Evolutionary conservation across 2,797 vertebrate genomes (phyloP).

Genomic region (Arrhamphus sclerolepis): DNA sequence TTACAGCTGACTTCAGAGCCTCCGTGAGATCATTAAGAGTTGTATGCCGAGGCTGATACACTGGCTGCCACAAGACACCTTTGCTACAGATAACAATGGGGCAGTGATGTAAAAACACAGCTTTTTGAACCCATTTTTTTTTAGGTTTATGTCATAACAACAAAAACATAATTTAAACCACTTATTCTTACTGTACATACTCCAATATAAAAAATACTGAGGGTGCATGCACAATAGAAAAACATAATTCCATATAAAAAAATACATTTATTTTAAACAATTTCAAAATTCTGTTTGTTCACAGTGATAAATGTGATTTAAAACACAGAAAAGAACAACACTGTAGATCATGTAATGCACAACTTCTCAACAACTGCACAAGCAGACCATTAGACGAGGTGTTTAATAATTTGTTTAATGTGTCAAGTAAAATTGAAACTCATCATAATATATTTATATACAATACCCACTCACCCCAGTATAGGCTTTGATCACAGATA

Average conservation of each 20-base stretch:
- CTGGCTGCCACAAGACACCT: conserved; percentile 40
- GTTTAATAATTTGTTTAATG: conserved; percentile 64
- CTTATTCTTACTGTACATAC: neutral
- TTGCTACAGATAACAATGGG: conserved; percentile 35
- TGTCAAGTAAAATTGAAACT: conserved; percentile 64
- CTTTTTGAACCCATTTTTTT: conserved; percentile 33
- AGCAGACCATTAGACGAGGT: conserved; percentile 66
- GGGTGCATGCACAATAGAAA: conserved; percentile 14
- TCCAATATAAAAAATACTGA: conserved; percentile 1
- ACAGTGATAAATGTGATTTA: conserved; percentile 95
- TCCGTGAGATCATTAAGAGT: conserved; percentile 60
- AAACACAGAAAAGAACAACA: conserved; percentile 81
- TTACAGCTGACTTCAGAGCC: conserved; percentile 60
- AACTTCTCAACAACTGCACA: conserved; percentile 64
- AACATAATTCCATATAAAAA: conserved; percentile 84
- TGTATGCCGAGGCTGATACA: conserved; percentile 34
- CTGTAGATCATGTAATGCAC: conserved; percentile 75
- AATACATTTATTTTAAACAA: conserved; percentile 99
- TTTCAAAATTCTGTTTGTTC: conserved; percentile 93
- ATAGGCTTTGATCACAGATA: conserved; percentile 55
- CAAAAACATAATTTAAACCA: neutral
- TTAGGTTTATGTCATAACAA: conserved; percentile 23
- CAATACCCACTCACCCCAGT: conserved; percentile 59
- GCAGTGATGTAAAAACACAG: conserved; percentile 20
- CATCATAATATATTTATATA: conserved; percentile 57